phyloP scores from a whole-genome alignment of 2,797 vertebrate genomes.

The Ctenopoma kingsleyae region DNA sequence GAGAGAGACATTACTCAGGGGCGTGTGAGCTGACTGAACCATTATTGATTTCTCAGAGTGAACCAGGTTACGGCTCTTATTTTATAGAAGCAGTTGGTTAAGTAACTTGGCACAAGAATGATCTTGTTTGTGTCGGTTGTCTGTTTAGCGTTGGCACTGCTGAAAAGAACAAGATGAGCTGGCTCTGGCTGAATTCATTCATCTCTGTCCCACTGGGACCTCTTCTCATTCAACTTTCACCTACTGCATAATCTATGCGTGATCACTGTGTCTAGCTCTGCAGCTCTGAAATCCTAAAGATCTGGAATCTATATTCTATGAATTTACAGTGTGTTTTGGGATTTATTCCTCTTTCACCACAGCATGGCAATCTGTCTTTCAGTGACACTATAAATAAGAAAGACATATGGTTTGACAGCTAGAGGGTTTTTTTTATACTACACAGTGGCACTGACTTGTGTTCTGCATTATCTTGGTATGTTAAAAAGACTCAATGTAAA shows the following conservation, averaged over 20 bases:
- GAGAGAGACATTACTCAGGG: slow-evolving; percentile 42
- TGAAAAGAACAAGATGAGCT: slow-evolving; percentile 25
- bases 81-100: slow-evolving; percentile 41
- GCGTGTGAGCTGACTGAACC: slow-evolving; percentile 33
- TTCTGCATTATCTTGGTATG: slow-evolving; percentile 33
- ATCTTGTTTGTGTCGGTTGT: slow-evolving; percentile 48
- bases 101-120: slow-evolving; percentile 39
- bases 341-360: slow-evolving; percentile 11
- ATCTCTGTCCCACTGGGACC: slow-evolving; percentile 51
- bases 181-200: slow-evolving; percentile 46
- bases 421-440: background rate
- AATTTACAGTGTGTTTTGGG: slow-evolving; percentile 20
- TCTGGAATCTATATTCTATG: slow-evolving; percentile 17
- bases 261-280: slow-evolving; percentile 30
- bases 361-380: slow-evolving; percentile 17
- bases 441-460: background rate
- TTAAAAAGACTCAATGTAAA: slow-evolving; percentile 39
- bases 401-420: background rate
- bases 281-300: slow-evolving; percentile 2
- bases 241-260: slow-evolving; percentile 52
- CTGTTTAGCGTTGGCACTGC: slow-evolving; percentile 29
- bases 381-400: slow-evolving; percentile 1
- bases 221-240: slow-evolving; percentile 69
- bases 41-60: slow-evolving; percentile 44
- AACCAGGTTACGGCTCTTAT: slow-evolving; percentile 43